Evolutionary conservation across 2,113 vertebrate species (phyloP).

Genomic region (Stigmatopora nigra): DNA sequence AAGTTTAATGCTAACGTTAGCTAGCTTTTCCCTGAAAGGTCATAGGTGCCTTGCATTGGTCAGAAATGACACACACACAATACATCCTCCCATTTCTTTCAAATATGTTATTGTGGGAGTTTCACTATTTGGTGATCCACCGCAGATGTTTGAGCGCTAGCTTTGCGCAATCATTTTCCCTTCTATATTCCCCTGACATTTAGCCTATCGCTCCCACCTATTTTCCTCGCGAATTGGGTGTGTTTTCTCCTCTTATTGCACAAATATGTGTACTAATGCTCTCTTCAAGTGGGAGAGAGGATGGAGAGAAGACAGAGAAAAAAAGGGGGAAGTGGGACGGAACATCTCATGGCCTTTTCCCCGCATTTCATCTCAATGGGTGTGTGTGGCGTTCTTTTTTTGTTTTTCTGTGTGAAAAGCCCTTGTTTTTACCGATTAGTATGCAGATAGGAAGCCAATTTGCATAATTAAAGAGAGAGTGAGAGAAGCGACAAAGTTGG

Average conservation of each 20-base stretch:
- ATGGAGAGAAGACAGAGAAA: conserved; percentile 16
- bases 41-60: not conserved
- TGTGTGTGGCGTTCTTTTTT: conserved; percentile 14
- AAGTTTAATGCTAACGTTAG: not conserved
- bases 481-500: conserved; percentile 73
- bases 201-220: not conserved
- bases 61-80: not conserved
- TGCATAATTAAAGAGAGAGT: conserved; percentile 70
- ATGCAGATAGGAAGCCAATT: conserved; percentile 76
- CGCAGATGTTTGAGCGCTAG: conserved; percentile 64
- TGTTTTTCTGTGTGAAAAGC: not conserved
- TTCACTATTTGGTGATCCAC: conserved; percentile 22
- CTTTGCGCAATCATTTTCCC: conserved; percentile 64
- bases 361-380: conserved; percentile 28
- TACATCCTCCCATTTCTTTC: not conserved
- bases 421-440: conserved; percentile 80
- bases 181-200: conserved; percentile 47
- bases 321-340: conserved; percentile 37
- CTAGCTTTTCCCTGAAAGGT: not conserved
- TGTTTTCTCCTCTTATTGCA: conserved; percentile 51
- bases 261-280: conserved; percentile 34
- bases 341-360: conserved; percentile 41
- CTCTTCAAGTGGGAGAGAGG: conserved; percentile 31
- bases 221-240: conserved; percentile 45
- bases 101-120: not conserved